These are phyloP conservation scores for Lucilia sericata DNA, from an alignment of 1,140 invertebrate genomes.

Conservation along the genomic window DNA sequence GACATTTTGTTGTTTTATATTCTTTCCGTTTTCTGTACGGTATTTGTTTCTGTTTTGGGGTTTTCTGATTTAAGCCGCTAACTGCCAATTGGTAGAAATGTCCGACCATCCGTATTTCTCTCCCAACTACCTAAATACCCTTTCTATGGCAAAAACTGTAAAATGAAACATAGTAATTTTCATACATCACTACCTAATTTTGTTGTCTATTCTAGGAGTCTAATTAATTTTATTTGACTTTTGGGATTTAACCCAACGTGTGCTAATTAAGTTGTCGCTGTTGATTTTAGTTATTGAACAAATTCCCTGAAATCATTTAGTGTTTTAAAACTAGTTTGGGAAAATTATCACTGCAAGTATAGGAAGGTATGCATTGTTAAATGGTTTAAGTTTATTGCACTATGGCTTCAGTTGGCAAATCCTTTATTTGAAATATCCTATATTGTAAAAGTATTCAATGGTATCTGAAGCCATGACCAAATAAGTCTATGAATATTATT, in stretches of 20 bases:
- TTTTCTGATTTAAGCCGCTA: not conserved
- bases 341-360: not conserved
- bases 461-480: too few species aligned
- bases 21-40: not conserved
- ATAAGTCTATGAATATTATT: too few species aligned
- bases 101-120: too few species aligned
- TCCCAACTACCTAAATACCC: not conserved
- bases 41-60: not conserved
- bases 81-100: not conserved
- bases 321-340: not conserved
- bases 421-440: too few species aligned
- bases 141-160: not conserved
- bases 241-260: not conserved
- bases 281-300: not conserved
- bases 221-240: conserved; percentile 29
- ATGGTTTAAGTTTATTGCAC: not conserved
- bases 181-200: too few species aligned
- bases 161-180: too few species aligned
- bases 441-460: too few species aligned
- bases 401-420: not conserved
- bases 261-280: conserved; percentile 16
- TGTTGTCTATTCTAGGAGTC: conserved; percentile 30
- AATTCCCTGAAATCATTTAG: not conserved
- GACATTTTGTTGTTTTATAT: not conserved
- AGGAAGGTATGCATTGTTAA: too few species aligned